A percentile compares a stretch with the other conserved stretches of the same genome.
Evolutionary conservation across 2,113 vertebrate species (phyloP).

Genomic region (Chaetorhynchus papuensis): DNA sequence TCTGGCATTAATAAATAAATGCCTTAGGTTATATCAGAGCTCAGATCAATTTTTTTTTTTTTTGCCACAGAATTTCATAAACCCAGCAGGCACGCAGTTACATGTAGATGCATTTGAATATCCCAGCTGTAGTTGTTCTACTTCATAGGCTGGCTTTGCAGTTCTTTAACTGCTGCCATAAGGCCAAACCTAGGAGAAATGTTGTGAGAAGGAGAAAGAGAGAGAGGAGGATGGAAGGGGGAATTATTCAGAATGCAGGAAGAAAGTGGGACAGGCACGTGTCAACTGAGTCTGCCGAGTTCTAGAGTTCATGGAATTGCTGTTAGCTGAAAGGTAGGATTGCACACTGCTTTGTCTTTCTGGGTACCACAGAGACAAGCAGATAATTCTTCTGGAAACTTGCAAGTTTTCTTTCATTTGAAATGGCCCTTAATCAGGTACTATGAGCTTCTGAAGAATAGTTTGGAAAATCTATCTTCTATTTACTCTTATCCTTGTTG

Average conservation of each 20-base stretch:
- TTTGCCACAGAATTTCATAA: neutral
- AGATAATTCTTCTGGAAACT: neutral
- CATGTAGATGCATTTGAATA: neutral
- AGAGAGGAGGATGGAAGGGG: neutral
- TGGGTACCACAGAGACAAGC: neutral
- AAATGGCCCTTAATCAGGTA: neutral
- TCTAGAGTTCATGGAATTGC: neutral
- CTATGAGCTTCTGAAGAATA: neutral
- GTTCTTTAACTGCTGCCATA: neutral
- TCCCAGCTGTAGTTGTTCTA: neutral
- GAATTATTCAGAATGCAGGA: neutral
- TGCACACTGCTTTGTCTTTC: neutral
- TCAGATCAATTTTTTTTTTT: neutral
- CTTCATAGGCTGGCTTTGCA: neutral
- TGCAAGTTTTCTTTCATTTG: neutral
- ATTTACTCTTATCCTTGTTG: neutral
- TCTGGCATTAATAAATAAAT: neutral
- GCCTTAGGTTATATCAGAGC: neutral
- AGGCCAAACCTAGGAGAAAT: neutral
- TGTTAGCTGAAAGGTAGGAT: neutral
- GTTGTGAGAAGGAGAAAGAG: neutral
- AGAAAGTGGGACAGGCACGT: neutral
- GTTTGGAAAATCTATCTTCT: neutral
- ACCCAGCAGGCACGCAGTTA: neutral
- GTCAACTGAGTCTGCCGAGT: neutral